Percentiles rank a stretch among this genome's conserved stretches.
Evolutionary conservation across 2,113 vertebrate species (phyloP).

Genomic region (Columba livia): DNA sequence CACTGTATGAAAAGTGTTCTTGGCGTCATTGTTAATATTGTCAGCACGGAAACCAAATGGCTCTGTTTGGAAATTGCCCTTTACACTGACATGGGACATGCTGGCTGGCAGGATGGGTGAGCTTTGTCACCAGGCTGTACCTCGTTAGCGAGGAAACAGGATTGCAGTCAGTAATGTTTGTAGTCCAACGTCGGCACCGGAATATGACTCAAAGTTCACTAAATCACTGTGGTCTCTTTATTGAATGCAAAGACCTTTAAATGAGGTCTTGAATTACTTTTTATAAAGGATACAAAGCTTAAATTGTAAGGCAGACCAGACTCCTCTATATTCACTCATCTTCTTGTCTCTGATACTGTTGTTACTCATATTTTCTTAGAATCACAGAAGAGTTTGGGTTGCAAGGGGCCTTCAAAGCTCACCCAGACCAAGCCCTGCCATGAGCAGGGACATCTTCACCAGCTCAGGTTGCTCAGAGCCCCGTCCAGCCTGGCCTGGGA

Average conservation of each 20-base stretch:
- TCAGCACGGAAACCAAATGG: neutral
- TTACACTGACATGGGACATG: neutral
- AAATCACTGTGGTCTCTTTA: neutral
- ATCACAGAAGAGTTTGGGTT: neutral
- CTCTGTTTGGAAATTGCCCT: constrained; percentile 4
- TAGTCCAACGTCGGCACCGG: neutral
- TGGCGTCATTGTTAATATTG: neutral
- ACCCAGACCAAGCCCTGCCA: too few relatives aligned
- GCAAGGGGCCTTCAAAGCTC: neutral
- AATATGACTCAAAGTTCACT: neutral
- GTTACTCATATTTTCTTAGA: neutral
- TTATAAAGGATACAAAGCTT: neutral
- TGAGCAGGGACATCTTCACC: too few relatives aligned
- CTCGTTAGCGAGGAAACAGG: neutral
- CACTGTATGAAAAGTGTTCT: neutral
- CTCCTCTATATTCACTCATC: neutral
- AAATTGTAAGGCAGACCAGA: neutral
- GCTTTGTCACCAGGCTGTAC: neutral
- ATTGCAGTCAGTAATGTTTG: neutral
- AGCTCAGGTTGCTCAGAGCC: too few relatives aligned
- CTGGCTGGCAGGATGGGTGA: neutral
- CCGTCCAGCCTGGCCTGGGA: too few relatives aligned
- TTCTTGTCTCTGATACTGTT: neutral
- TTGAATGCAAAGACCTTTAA: neutral
- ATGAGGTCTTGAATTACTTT: neutral